These are phyloP conservation scores for Thymallus thymallus DNA, from an alignment of 2,113 vertebrate species.

Conservation along the genomic window DNA sequence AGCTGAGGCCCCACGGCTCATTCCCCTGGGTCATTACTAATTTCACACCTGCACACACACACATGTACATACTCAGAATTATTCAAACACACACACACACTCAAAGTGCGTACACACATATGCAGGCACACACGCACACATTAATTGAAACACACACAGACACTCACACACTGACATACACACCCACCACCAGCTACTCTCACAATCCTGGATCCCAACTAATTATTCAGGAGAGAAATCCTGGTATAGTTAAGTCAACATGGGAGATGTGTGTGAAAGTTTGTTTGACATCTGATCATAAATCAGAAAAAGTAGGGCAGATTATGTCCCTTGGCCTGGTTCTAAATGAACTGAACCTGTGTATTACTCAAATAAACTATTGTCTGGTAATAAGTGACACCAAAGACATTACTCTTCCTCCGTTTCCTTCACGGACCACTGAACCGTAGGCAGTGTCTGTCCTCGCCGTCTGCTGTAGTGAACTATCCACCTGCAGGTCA, in stretches of 20 bases:
- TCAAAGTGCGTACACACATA: too few relatives aligned
- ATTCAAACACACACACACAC: background rate
- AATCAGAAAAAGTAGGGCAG: constrained; percentile 60
- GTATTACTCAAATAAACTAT: constrained; percentile 45
- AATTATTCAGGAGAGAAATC: constrained; percentile 41
- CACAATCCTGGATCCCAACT: constrained; percentile 34
- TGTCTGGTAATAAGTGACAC: constrained; percentile 33
- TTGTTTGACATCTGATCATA: constrained; percentile 50
- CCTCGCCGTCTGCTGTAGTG: constrained; percentile 16
- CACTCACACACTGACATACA: constrained; percentile 13
- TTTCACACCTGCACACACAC: constrained; percentile 19
- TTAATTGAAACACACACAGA: background rate
- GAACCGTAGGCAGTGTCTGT: constrained; percentile 24
- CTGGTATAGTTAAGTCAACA: constrained; percentile 39
- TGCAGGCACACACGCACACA: too few relatives aligned
- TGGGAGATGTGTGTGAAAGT: constrained; percentile 8
- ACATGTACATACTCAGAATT: background rate
- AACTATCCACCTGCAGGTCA: constrained; percentile 30
- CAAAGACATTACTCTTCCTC: constrained; percentile 42
- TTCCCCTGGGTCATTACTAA: constrained; percentile 44
- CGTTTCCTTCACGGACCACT: constrained; percentile 31
- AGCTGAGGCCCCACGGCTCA: constrained; percentile 17
- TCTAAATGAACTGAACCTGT: constrained; percentile 36
- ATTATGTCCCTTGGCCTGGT: constrained; percentile 41
- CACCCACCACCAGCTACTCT: background rate